A percentile compares a stretch with the other conserved stretches of the same genome.
phyloP scores from a whole-genome alignment of 2,888 invertebrate genomes.

The Venusia cambrica region DNA sequence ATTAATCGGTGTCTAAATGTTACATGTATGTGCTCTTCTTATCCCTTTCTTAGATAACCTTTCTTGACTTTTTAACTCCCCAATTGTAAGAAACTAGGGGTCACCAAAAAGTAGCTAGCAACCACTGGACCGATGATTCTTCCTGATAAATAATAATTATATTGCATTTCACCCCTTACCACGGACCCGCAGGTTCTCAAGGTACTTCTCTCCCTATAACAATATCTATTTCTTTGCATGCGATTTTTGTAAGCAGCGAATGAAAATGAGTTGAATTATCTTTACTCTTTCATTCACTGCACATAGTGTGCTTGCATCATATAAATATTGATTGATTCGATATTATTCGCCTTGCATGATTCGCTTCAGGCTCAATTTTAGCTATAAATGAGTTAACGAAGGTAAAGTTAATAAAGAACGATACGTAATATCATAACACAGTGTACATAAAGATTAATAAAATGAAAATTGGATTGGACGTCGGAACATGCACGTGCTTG shows the following conservation, averaged over 20 bases:
- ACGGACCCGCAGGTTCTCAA: slow-evolving; percentile 82
- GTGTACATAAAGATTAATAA: slow-evolving; percentile 34
- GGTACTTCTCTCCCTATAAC: slow-evolving; percentile 79
- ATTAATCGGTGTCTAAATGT: slow-evolving; percentile 70
- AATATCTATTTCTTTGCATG: slow-evolving; percentile 74
- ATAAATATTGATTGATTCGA: slow-evolving; percentile 33
- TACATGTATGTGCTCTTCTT: slow-evolving; percentile 65
- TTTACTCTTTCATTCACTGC: slow-evolving; percentile 46
- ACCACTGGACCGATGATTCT: slow-evolving; percentile 48
- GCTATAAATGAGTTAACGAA: slow-evolving; percentile 16
- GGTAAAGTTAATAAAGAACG: slow-evolving; percentile 21
- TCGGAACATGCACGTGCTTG: slow-evolving; percentile 55
- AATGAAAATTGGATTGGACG: slow-evolving; percentile 36
- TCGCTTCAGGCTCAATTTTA: slow-evolving; percentile 39
- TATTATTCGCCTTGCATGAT: slow-evolving; percentile 52
- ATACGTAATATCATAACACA: slow-evolving; percentile 32
- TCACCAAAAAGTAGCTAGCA: slow-evolving; percentile 59
- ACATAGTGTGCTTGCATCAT: slow-evolving; percentile 59
- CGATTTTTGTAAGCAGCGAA: slow-evolving; percentile 46
- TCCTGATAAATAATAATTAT: slow-evolving; percentile 76
- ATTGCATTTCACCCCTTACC: slow-evolving; percentile 78
- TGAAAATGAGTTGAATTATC: slow-evolving; percentile 27
- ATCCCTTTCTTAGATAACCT: slow-evolving; percentile 54
- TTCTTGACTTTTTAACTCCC: slow-evolving; percentile 51
- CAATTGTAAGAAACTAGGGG: slow-evolving; percentile 56